Evolutionary conservation across 2,113 vertebrate genomes (phyloP), one percentile per base, ranked within the genome.

Genomic region (Natator depressus): DNA sequence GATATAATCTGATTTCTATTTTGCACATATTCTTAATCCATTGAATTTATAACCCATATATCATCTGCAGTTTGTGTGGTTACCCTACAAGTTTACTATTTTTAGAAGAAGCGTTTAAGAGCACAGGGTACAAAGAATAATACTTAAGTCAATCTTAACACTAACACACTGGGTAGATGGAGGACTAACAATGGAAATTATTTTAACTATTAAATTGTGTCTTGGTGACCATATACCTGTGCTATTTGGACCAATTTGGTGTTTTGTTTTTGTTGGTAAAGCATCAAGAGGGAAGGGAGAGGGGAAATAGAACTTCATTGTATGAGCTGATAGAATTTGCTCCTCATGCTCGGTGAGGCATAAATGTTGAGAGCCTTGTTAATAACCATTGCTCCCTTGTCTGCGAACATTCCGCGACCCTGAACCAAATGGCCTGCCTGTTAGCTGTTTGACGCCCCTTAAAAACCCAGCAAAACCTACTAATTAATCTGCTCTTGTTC

Each of bases 401-500:
- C 96, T 95, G 38, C 92, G 95, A 95, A 93, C 84, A 97, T 96
- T 96, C 94, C 89, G 89, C 85, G 95, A 93, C 80, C 90, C 96
- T 25, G 51, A 98, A 95, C 78, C 72, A 85, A 94, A 96, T 24
- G 85, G 94, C 87, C 94, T 95, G 75, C 91, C 93, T 96, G 65
- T 85, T 7, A 69, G 38, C 87, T 97, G 90, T 27, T 90, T 55
- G 90, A 90, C 3, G 54, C 86, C 86, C 86, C 82, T 76, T 85
- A 89, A 90, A 50, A 97, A 87, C 76, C 93, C 90, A 93, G 84
- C n/a, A 97, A 96, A 96, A 95, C 80, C 84, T 89, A 93, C 89
- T 95, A 98, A 97, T 98, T 98, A 98, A 92, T 97, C 94, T 95
- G 93, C 87, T 97, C 96, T 97, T 97, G 94, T 92, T 96, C 96